A percentile compares a stretch with the other conserved stretches of the same genome.
phyloP scores from a whole-genome alignment of 2,113 vertebrate species.

The Neopipo cinnamomea region DNA sequence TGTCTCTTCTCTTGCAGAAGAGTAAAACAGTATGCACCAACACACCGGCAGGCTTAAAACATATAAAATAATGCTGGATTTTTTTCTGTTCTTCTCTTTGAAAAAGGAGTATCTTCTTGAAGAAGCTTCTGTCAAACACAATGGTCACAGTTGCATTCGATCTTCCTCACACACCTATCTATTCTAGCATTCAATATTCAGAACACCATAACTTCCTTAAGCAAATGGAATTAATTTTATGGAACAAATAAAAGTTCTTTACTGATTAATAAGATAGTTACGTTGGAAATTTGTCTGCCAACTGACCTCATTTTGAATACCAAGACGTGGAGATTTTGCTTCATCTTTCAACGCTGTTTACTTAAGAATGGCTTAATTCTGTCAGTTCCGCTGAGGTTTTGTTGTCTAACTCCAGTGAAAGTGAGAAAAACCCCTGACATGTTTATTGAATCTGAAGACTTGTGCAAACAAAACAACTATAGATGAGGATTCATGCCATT shows the following conservation, averaged over 20 bases:
- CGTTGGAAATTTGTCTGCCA: not conserved
- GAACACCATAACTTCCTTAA: not conserved
- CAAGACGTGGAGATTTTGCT: not conserved
- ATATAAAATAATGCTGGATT: not conserved
- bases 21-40: not conserved
- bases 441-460: not conserved
- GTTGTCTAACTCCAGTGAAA: not conserved
- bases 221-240: not conserved
- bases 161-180: not conserved
- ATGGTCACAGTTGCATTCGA: not conserved
- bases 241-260: not conserved
- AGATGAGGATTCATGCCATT: not conserved
- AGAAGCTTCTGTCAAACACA: not conserved
- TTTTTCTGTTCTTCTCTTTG: not conserved
- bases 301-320: not conserved
- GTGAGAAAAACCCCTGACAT: not conserved
- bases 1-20: not conserved
- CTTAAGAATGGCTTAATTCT: not conserved
- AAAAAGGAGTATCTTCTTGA: not conserved
- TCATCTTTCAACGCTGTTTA: not conserved
- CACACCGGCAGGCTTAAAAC: not conserved
- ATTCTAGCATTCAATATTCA: not conserved
- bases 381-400: not conserved
- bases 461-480: not conserved
- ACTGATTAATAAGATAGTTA: not conserved